Conservation (phyloP, 2,113 vertebrate genomes). For the Mobula birostris region DNA sequence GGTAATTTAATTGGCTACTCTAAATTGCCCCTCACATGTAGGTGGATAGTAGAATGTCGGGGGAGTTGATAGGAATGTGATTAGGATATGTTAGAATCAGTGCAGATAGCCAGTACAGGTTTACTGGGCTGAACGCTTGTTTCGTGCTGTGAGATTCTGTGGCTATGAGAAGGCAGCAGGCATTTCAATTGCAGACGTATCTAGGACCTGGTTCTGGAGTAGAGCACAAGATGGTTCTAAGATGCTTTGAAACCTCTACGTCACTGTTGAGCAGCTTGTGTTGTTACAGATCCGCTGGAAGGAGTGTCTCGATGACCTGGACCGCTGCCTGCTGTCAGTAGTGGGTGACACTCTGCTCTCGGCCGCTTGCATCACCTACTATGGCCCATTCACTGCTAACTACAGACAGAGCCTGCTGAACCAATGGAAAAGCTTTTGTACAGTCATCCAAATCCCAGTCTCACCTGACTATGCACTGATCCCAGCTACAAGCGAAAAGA, state of each 20-base stretch:
- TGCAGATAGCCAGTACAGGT: no score
- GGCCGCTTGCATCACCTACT: slow-evolving; percentile 43
- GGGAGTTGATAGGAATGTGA: no score
- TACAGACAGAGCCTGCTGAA: slow-evolving; percentile 39
- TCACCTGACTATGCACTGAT: slow-evolving; percentile 45
- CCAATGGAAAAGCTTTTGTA: slow-evolving; percentile 40
- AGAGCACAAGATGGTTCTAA: background rate
- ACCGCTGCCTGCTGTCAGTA: slow-evolving; percentile 42
- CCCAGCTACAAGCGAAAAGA: slow-evolving; percentile 44
- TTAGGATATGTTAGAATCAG: no score
- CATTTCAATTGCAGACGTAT: background rate
- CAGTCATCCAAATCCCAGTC: slow-evolving; percentile 37
- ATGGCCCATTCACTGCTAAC: slow-evolving; percentile 45
- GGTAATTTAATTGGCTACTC: no score
- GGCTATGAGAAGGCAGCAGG: no score
- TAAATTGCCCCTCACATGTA: no score
- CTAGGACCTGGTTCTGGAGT: background rate
- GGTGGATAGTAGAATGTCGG: no score
- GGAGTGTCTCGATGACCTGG: slow-evolving; percentile 42
- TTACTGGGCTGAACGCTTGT: no score
- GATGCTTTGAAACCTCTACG: background rate
- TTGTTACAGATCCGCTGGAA: slow-evolving; percentile 52
- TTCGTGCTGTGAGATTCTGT: no score
- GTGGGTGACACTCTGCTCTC: slow-evolving; percentile 44
- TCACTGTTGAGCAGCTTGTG: background rate